Percentiles rank a stretch among this genome's conserved stretches.
Evolutionary conservation across 1,140 invertebrate species (phyloP).

Genomic region (Kradibia gibbosae): DNA sequence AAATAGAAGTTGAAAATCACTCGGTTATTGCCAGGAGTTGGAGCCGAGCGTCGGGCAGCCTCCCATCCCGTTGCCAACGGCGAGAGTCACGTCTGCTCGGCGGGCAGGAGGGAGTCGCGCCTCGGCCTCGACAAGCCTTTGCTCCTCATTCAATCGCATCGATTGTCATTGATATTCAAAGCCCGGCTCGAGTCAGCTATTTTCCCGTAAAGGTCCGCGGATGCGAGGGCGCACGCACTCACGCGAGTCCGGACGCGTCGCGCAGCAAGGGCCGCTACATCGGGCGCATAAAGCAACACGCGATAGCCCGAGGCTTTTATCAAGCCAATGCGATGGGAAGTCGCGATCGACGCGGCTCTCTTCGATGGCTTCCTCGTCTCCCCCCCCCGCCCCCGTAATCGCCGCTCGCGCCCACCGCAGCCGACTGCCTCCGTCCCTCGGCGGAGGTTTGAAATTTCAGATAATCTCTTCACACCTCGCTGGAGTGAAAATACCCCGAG

Average conservation of each 20-base stretch:
- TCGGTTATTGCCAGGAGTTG: background rate
- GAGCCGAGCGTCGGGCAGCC: no score
- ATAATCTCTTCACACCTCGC: slow-evolving; percentile 42
- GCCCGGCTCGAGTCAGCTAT: background rate
- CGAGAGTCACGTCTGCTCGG: background rate
- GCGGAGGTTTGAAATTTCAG: slow-evolving; percentile 48
- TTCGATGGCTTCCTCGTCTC: background rate
- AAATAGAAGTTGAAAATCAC: background rate
- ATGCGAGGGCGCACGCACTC: background rate
- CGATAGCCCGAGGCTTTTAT: slow-evolving; percentile 10
- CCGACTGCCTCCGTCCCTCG: background rate
- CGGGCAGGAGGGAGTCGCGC: no score
- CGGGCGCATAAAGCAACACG: slow-evolving; percentile 4
- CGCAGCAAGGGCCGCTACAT: no score
- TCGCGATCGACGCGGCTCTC: slow-evolving; percentile 31
- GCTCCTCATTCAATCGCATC: background rate
- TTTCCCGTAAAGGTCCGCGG: slow-evolving; percentile 2
- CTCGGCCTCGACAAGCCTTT: no score
- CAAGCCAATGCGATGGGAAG: background rate
- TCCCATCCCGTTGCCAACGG: no score
- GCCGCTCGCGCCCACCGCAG: background rate
- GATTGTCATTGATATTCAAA: slow-evolving; percentile 16
- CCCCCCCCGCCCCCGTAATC: background rate
- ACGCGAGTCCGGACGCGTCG: background rate
- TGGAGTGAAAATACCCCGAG: slow-evolving; percentile 13